A percentile compares a stretch with the other conserved stretches of the same genome.
phyloP scores from a whole-genome alignment of 2,888 invertebrate species.

The Mayetiola destructor region DNA sequence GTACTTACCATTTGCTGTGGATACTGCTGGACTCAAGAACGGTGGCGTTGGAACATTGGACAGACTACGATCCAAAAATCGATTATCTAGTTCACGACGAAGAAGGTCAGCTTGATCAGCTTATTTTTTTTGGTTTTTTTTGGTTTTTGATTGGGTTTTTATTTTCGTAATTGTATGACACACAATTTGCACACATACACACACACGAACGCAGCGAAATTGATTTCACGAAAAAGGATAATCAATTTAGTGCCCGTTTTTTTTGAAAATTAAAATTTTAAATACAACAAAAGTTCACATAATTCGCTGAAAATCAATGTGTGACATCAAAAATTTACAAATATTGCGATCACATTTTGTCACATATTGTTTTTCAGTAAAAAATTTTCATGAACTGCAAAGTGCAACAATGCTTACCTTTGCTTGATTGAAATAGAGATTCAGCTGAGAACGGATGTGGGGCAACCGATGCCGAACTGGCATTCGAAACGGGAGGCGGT shows the following conservation, averaged over 20 bases:
- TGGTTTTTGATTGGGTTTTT: background rate
- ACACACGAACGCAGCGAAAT: constrained; percentile 5
- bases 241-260: background rate
- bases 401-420: constrained; percentile 40
- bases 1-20: too few relatives aligned
- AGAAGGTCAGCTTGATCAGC: constrained; percentile 68
- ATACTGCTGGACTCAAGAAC: constrained; percentile 32
- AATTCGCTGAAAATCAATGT: too few relatives aligned
- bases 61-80: constrained; percentile 66
- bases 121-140: constrained; percentile 22
- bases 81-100: constrained; percentile 75
- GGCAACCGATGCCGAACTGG: constrained; percentile 40
- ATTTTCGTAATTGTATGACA: too few relatives aligned
- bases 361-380: constrained; percentile 9
- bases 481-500: constrained; percentile 43
- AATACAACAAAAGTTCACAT: too few relatives aligned
- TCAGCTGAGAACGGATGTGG: constrained; percentile 80
- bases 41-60: constrained; percentile 34
- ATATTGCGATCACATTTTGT: background rate
- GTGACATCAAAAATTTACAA: too few relatives aligned
- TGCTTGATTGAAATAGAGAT: constrained; percentile 72
- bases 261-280: background rate
- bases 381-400: too few relatives aligned
- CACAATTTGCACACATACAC: background rate
- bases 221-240: constrained; percentile 19